A percentile compares a stretch with the other conserved stretches of the same genome.
These are phyloP conservation scores for Chymomyza costata DNA, from an alignment of 1,140 invertebrate species.

Conservation along the genomic window DNA sequence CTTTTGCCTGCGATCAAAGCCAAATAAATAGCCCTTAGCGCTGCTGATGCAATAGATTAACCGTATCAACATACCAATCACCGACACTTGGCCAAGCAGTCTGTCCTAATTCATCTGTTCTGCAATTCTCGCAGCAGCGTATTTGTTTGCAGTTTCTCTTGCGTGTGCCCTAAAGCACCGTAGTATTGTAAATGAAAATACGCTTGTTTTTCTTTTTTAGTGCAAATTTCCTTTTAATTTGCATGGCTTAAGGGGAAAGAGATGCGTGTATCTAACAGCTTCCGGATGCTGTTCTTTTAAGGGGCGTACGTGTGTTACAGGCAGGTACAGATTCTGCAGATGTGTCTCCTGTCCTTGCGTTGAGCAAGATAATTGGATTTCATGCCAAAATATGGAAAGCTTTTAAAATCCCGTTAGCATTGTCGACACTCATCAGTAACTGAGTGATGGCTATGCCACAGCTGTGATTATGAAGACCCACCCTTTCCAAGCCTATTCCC, in stretches of 20 bases:
- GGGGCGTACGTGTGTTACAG: slow-evolving; percentile 24
- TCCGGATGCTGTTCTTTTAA: slow-evolving; percentile 20
- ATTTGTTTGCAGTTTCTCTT: slow-evolving; percentile 21
- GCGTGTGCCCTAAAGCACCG: too few species aligned
- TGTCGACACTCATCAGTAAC: too few species aligned
- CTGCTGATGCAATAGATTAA: slow-evolving; percentile 51
- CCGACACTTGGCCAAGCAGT: too few species aligned
- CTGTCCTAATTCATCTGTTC: too few species aligned
- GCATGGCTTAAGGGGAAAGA: slow-evolving; percentile 38
- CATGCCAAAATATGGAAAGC: slow-evolving; percentile 33
- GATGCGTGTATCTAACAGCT: background rate
- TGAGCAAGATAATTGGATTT: slow-evolving; percentile 51
- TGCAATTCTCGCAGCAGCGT: slow-evolving; percentile 16
- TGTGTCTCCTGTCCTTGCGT: too few species aligned
- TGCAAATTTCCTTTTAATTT: slow-evolving; percentile 11
- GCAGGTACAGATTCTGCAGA: slow-evolving; percentile 1
- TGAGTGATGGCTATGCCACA: too few species aligned
- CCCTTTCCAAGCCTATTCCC: too few species aligned
- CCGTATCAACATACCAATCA: slow-evolving; percentile 40
- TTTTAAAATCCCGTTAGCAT: too few species aligned
- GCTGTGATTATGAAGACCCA: too few species aligned
- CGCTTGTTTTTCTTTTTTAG: slow-evolving; percentile 30
- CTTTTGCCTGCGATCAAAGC: slow-evolving; percentile 3
- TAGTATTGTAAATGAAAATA: too few species aligned
- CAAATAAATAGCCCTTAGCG: slow-evolving; percentile 17